These are phyloP conservation scores for Pomacea canaliculata DNA, from an alignment of 2,888 invertebrate species.

Conservation along the genomic window DNA sequence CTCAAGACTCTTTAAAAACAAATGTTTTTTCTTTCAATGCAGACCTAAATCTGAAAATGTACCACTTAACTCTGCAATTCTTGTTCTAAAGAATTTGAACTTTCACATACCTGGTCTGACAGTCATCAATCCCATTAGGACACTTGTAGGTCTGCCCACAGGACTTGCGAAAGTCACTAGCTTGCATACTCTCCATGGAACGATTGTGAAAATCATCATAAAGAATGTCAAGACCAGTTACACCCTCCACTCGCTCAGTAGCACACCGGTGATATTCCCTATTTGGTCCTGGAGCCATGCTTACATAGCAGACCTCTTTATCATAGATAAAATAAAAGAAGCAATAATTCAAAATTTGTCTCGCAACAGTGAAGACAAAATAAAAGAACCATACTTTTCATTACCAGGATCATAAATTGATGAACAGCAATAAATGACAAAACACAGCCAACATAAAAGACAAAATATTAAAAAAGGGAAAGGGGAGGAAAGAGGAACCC, in stretches of 20 bases:
- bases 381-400: no score
- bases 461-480: not conserved
- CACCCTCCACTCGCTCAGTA: conserved; percentile 70
- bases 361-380: not conserved
- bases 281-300: conserved; percentile 61
- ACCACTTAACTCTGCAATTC: no score
- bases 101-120: conserved; percentile 64
- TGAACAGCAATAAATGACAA: no score
- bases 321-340: not conserved
- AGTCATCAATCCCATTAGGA: conserved; percentile 65
- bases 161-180: conserved; percentile 66
- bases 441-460: not conserved
- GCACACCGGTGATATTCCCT: conserved; percentile 66
- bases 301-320: conserved; percentile 67
- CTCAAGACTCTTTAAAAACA: no score
- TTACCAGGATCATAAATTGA: not conserved
- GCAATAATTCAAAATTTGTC: not conserved
- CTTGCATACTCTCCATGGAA: conserved; percentile 69
- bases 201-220: conserved; percentile 70
- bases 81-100: no score
- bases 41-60: no score
- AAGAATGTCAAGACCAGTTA: conserved; percentile 70
- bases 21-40: no score
- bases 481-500: no score
- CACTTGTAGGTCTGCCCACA: conserved; percentile 67